Percentiles rank a stretch among this genome's conserved stretches.
These are phyloP conservation scores for Crioceris asparagi DNA, from an alignment of 2,888 invertebrate genomes.

Conservation along the genomic window DNA sequence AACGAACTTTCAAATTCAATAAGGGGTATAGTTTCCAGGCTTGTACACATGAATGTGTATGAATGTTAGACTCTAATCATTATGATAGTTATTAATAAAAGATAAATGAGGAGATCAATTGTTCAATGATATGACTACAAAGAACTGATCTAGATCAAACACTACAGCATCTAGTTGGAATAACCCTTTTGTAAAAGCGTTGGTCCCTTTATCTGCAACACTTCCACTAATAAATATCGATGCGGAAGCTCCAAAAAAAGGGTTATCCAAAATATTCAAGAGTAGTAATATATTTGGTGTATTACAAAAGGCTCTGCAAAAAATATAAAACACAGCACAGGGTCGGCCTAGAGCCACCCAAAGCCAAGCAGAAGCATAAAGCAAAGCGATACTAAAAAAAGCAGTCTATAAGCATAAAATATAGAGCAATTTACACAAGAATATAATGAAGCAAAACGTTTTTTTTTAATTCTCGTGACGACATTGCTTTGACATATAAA, in stretches of 20 bases:
- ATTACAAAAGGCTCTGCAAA: slow-evolving; percentile 28
- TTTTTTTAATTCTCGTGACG: slow-evolving; percentile 1
- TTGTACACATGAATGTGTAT: too few species aligned
- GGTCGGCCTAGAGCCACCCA: slow-evolving; percentile 24
- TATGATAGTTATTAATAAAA: too few species aligned
- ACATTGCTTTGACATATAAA: slow-evolving; percentile 1
- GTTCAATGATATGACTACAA: too few species aligned
- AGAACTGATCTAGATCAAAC: too few species aligned
- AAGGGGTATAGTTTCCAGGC: too few species aligned
- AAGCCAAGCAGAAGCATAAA: slow-evolving; percentile 25
- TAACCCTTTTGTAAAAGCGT: too few species aligned
- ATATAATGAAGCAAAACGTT: slow-evolving; percentile 16
- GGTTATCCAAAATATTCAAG: slow-evolving; percentile 36
- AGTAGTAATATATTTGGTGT: slow-evolving; percentile 13
- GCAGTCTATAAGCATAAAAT: too few species aligned
- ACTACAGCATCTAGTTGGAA: too few species aligned
- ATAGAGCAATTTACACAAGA: slow-evolving; percentile 23
- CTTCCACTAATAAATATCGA: slow-evolving; percentile 19
- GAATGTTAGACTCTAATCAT: too few species aligned
- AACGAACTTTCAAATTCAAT: too few species aligned
- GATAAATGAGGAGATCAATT: too few species aligned
- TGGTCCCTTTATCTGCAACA: too few species aligned
- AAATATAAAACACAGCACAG: slow-evolving; percentile 22
- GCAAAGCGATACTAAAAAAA: slow-evolving; percentile 21
- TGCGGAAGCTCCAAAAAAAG: slow-evolving; percentile 39